A percentile compares a stretch with the other conserved stretches of the same genome.
Conservation (phyloP, 2,113 vertebrate species). For the Larimichthys crocea region DNA sequence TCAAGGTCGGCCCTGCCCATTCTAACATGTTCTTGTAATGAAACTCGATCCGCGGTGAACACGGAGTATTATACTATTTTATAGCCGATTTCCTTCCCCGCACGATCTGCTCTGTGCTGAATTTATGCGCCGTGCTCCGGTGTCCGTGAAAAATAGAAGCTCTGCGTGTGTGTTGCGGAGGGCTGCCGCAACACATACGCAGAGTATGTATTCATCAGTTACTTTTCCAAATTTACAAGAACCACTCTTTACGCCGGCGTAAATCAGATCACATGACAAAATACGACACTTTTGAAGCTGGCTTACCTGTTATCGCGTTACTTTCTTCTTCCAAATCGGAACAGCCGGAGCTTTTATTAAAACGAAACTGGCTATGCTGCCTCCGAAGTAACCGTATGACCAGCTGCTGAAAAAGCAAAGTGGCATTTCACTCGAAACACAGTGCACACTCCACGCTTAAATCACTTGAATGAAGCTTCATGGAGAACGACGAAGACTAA, state of each 20-base stretch:
- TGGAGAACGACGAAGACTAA: conserved; percentile 49
- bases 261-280: accelerated
- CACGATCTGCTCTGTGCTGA: too few relatives aligned
- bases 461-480: conserved; percentile 77
- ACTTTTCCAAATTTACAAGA: neutral
- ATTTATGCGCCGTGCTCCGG: too few relatives aligned
- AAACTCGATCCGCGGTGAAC: too few relatives aligned
- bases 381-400: neutral
- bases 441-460: conserved; percentile 31
- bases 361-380: neutral
- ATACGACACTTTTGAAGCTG: neutral
- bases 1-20: too few relatives aligned
- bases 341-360: neutral
- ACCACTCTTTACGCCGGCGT: neutral
- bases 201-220: accelerated
- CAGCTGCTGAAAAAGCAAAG: neutral
- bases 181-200: too few relatives aligned
- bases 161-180: too few relatives aligned
- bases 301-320: neutral
- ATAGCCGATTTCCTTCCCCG: too few relatives aligned
- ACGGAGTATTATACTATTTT: too few relatives aligned
- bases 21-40: too few relatives aligned
- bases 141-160: too few relatives aligned
- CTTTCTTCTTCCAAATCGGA: neutral
- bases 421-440: neutral